Percentiles rank a stretch among this genome's conserved stretches.
These are phyloP conservation scores for Trissoscelio sp. DNA, from an alignment of 2,888 invertebrate species.

Conservation along the genomic window DNA sequence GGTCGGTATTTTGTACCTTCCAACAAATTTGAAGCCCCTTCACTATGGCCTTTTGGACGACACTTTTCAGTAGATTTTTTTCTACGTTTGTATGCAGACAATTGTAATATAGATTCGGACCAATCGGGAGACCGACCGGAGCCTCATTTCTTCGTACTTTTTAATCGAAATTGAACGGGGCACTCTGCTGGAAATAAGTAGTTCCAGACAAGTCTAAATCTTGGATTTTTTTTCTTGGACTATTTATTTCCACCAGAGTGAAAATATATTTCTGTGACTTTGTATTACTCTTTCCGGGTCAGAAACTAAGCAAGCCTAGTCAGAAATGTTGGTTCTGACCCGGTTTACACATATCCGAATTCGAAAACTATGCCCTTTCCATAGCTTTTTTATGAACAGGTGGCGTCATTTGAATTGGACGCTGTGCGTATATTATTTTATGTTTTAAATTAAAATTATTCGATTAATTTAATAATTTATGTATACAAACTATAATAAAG, in stretches of 20 bases:
- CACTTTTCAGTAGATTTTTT: constrained; percentile 22
- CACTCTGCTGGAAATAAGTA: constrained; percentile 21
- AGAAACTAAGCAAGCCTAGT: constrained; percentile 11
- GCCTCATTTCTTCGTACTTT: constrained; percentile 11
- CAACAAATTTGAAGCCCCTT: too few relatives aligned
- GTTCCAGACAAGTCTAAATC: too few relatives aligned
- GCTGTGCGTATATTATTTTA: not conserved
- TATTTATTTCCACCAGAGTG: too few relatives aligned
- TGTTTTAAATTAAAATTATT: not conserved
- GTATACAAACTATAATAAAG: too few relatives aligned
- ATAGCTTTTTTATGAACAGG: not conserved
- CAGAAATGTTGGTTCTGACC: constrained; percentile 3
- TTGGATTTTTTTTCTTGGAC: too few relatives aligned
- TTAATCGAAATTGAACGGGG: constrained; percentile 26
- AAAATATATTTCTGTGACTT: constrained; percentile 20
- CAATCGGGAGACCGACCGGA: constrained; percentile 15
- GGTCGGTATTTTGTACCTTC: too few relatives aligned
- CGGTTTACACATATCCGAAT: constrained; percentile 23
- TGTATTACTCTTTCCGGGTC: constrained; percentile 24
- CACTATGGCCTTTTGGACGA: not conserved
- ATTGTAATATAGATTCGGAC: constrained; percentile 24
- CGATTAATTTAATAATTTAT: too few relatives aligned
- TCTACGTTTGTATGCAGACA: constrained; percentile 46
- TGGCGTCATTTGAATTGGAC: not conserved
- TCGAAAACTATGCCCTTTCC: constrained; percentile 7